These are phyloP conservation scores for Luscinia luscinia DNA, from an alignment of 2,797 vertebrate species.

Conservation along the genomic window DNA sequence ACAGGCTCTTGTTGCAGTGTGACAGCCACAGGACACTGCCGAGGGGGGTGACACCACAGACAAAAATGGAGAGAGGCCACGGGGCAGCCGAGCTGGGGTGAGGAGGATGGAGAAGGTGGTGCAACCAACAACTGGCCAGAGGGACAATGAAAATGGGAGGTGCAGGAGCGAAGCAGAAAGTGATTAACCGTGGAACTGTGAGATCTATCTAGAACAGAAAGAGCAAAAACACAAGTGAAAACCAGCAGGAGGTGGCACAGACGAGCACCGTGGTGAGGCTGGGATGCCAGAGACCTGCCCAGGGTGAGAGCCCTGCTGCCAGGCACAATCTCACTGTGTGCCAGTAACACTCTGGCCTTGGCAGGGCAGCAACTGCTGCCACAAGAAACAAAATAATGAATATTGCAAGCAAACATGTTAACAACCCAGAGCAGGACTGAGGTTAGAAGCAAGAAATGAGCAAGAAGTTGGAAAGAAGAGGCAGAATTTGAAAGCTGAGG, in stretches of 20 bases:
- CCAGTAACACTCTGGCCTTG: background rate
- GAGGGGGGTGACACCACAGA: background rate
- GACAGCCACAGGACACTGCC: background rate
- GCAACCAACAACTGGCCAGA: background rate
- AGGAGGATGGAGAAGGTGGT: background rate
- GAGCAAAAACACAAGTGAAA: background rate
- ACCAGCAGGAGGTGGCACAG: background rate
- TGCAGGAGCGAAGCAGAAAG: background rate
- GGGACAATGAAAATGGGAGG: background rate
- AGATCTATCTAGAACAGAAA: background rate
- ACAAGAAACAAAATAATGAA: background rate
- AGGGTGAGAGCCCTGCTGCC: background rate
- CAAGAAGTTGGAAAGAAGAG: background rate
- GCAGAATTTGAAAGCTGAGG: background rate
- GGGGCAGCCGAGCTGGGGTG: background rate
- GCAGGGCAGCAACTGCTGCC: background rate
- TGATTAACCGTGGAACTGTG: background rate
- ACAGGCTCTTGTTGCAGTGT: background rate
- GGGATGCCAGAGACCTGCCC: background rate
- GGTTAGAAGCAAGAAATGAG: background rate
- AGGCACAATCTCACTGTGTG: accelerated
- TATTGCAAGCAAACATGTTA: background rate
- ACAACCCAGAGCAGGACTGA: background rate
- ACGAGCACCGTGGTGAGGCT: accelerated
- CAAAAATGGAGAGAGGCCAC: no score